Base-by-base conservation (phyloP, 35 echinoderm and acorn worm genomes). In the Apostichopus japonicus region DNA sequence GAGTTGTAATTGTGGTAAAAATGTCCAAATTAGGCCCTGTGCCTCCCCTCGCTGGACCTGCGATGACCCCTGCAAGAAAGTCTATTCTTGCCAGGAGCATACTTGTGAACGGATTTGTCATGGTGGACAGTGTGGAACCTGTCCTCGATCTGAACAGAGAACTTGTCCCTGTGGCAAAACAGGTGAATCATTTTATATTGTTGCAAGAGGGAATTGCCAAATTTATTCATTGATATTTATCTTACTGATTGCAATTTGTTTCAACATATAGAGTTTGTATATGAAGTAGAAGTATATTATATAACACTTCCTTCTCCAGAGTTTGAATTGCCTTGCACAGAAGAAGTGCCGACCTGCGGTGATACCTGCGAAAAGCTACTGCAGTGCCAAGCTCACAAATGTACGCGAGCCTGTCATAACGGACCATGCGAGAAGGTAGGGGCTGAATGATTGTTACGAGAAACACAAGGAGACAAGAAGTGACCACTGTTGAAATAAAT, bases 91-190 rank as follows among this genome's bases (percentile, higher is more conserved):
- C 79, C 92, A 93, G 5, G 61, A 94, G 78, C 97, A 99, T 71
- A 82, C 15, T 0, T 99, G 97, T 94, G 95, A 99, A 55, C 65
- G 86, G 8, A 77, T 87, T 6, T 99, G 97, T 76, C 97, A 99
- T 84, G 44, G 79, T 5, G 97, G 97, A 72, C 17, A 63, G 16
- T 99, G 97, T 80, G 95, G 95, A 93, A 82, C 84, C 5, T 99
- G 97, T 81, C 93, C 97, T 65, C 92, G 95, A 6, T 79, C 92
- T 80, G 93, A 88, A 53, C 86, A 93, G 19, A 93, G 97, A 78
- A 88, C 53, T 13, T 99, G 97, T 67, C 97, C 97, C 0, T 99
- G 97, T 95, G 97, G 97, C 23, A 99, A 98, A 94, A 96, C 97
- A 93, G 93, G 97, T 99, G 79, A 80, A 92, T 80, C 5, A 61